Conservation (phyloP, 2,797 vertebrate species). For the Falco concolor region DNA sequence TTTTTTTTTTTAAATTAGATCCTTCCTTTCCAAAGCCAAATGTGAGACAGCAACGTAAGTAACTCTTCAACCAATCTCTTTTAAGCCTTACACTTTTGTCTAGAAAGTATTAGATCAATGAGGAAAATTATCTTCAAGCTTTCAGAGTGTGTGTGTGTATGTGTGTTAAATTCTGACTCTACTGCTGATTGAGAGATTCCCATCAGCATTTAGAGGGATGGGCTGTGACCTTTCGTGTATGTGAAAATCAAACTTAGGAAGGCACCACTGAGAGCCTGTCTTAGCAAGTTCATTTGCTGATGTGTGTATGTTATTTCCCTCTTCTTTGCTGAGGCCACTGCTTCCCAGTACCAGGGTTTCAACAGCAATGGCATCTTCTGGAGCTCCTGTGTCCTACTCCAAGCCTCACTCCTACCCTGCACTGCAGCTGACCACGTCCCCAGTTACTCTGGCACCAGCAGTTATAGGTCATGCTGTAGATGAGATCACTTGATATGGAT, state of each 20-base stretch:
- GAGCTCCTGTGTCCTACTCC: neutral
- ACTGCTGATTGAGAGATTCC: neutral
- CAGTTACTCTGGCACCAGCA: neutral
- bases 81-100: neutral
- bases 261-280: neutral
- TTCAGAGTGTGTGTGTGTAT: neutral
- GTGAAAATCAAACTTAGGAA: neutral
- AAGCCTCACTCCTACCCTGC: neutral
- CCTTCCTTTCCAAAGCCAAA: slow-evolving; percentile 50
- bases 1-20: slow-evolving; percentile 52
- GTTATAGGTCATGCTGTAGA: neutral
- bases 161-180: neutral
- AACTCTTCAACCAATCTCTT: neutral
- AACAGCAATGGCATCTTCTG: neutral
- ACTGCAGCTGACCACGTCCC: neutral
- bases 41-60: slow-evolving; percentile 73
- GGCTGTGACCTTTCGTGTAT: neutral
- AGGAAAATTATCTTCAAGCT: neutral
- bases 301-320: neutral
- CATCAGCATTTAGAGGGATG: neutral
- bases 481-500: neutral
- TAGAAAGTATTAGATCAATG: neutral
- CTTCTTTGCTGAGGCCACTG: neutral
- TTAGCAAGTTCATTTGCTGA: neutral
- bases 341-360: neutral